These are phyloP conservation scores for Verasper variegatus DNA, from an alignment of 2,113 vertebrate species.

Conservation along the genomic window DNA sequence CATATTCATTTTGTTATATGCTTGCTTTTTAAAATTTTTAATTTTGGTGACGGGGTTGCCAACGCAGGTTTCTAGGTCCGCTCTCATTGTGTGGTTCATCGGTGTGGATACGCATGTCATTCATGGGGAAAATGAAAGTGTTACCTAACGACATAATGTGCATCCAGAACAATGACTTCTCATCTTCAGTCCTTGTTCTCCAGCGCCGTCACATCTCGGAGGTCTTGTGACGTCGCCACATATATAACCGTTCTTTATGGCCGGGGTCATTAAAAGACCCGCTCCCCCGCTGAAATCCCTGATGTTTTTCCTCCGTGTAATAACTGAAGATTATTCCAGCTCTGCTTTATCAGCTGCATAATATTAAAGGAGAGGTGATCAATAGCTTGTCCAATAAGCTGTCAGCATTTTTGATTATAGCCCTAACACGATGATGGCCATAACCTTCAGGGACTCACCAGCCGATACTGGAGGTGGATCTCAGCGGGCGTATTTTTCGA, in stretches of 20 bases:
- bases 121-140: conserved; percentile 62
- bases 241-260: not conserved
- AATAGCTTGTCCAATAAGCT: conserved; percentile 80
- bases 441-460: conserved; percentile 71
- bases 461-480: conserved; percentile 72
- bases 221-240: conserved; percentile 8
- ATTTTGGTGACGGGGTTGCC: conserved; percentile 52
- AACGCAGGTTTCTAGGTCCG: not conserved
- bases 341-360: conserved; percentile 70
- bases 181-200: conserved; percentile 21
- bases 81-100: conserved; percentile 24
- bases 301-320: conserved; percentile 50
- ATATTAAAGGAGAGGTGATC: conserved; percentile 76
- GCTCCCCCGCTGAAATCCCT: conserved; percentile 22
- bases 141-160: not conserved
- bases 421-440: conserved; percentile 76
- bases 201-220: not conserved
- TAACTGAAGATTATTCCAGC: conserved; percentile 65
- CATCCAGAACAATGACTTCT: conserved; percentile 12
- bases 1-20: conserved; percentile 79
- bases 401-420: conserved; percentile 81
- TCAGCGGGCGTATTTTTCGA: conserved; percentile 54
- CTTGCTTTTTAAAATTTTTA: conserved; percentile 42
- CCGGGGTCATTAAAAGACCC: conserved; percentile 20
- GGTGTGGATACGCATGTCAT: conserved; percentile 44